Conservation (phyloP, 2,888 invertebrate species). For the Smittia sp. region DNA sequence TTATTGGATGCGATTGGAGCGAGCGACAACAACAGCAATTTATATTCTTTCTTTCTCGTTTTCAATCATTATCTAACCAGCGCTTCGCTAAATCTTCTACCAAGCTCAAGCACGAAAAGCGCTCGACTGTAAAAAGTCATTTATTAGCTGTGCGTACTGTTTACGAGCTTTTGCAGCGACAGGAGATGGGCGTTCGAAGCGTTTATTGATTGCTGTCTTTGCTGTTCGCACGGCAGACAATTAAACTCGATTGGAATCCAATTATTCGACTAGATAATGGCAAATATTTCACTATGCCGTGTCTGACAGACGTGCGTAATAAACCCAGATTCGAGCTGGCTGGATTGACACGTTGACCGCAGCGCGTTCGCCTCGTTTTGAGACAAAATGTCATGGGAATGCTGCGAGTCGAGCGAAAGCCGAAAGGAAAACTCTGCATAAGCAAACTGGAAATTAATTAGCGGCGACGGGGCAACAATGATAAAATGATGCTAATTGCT, state of each 20-base stretch:
- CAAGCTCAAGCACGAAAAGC: no score
- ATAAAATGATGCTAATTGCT: slow-evolving; percentile 2
- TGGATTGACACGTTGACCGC: slow-evolving; percentile 20
- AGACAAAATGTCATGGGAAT: slow-evolving; percentile 5
- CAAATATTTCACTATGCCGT: slow-evolving; percentile 4
- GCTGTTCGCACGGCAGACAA: background rate
- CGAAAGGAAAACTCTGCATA: background rate
- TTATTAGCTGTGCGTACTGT: slow-evolving; percentile 6
- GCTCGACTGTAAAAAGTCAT: background rate
- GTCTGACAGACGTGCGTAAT: slow-evolving; percentile 8
- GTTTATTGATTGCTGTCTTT: background rate
- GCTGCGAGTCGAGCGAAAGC: background rate
- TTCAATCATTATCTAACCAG: slow-evolving; percentile 15
- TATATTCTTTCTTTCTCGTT: slow-evolving; percentile 14
- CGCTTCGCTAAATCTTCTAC: slow-evolving; percentile 1
- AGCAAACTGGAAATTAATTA: slow-evolving; percentile 21
- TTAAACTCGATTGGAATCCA: slow-evolving; percentile 15
- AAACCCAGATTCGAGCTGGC: slow-evolving; percentile 26
- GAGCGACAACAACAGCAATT: background rate
- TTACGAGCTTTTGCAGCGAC: background rate
- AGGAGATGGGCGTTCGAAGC: background rate
- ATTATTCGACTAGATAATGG: slow-evolving; percentile 20
- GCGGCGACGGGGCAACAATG: background rate
- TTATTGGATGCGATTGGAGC: background rate
- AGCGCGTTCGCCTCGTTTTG: background rate